Evolutionary conservation across 2,113 vertebrate genomes (phyloP).

Genomic region (Corydoras maculifer): DNA sequence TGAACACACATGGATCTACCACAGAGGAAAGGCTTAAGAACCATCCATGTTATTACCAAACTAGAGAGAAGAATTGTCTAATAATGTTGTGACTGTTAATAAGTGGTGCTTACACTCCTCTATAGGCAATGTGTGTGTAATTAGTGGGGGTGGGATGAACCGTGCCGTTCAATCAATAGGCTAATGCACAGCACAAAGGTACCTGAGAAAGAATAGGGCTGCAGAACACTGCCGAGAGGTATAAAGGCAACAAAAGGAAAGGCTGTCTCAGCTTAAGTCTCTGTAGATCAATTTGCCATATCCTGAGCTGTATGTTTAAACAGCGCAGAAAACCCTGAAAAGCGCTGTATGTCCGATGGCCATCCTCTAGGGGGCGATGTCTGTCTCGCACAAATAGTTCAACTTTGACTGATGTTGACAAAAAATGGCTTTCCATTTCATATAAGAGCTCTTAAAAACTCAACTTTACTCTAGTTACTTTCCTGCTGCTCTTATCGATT

Average conservation of each 20-base stretch:
- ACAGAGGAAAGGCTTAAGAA: conserved; percentile 8
- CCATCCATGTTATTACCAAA: conserved; percentile 29
- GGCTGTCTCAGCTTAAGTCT: conserved; percentile 31
- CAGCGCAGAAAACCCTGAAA: not conserved
- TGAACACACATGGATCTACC: no score
- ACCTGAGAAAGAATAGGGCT: conserved; percentile 22
- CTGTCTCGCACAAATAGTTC: not conserved
- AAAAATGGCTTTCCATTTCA: conserved; percentile 29
- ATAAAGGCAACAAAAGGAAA: conserved; percentile 27
- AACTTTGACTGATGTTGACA: not conserved
- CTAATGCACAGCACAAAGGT: conserved; percentile 34
- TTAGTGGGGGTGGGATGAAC: conserved; percentile 35
- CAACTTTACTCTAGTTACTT: conserved; percentile 24
- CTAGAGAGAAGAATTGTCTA: conserved; percentile 26
- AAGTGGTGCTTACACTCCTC: conserved; percentile 27
- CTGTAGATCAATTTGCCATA: conserved; percentile 39
- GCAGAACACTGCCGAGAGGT: conserved; percentile 25
- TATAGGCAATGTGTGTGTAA: conserved; percentile 41
- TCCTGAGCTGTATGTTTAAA: conserved; percentile 13
- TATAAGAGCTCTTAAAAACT: conserved; percentile 8
- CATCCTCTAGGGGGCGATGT: conserved; percentile 34
- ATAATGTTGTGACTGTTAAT: conserved; percentile 45
- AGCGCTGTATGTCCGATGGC: not conserved
- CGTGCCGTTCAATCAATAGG: conserved; percentile 40
- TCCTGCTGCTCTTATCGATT: conserved; percentile 34